Evolutionary conservation across 2,888 invertebrate species (phyloP).

Genomic region (Pristionchus maxplancki): DNA sequence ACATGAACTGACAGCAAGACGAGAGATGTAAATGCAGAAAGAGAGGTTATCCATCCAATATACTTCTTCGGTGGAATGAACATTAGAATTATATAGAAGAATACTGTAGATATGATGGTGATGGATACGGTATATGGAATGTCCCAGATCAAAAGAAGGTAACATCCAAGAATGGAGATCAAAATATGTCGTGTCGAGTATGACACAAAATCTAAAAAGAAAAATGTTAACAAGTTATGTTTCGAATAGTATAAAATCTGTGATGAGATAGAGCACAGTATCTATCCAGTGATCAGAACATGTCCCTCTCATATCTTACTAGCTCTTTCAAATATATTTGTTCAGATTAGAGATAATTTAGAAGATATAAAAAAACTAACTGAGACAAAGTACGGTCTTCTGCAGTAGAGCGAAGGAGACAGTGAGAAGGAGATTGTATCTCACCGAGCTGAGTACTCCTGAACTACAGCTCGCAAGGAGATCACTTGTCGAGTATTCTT

Average conservation of each 20-base stretch:
- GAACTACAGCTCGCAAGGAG: neutral
- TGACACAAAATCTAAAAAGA: constrained; percentile 20
- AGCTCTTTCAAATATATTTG: too few relatives aligned
- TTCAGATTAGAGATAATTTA: too few relatives aligned
- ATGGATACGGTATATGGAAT: constrained; percentile 45
- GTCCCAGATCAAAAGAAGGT: constrained; percentile 29
- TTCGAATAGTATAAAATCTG: too few relatives aligned
- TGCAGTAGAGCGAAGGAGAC: constrained; percentile 39
- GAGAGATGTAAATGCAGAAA: neutral
- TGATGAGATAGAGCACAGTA: too few relatives aligned
- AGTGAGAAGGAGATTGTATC: constrained; percentile 47
- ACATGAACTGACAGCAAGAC: neutral
- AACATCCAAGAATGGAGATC: constrained; percentile 15
- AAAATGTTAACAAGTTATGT: neutral
- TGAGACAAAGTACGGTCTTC: neutral
- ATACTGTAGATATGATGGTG: constrained; percentile 1
- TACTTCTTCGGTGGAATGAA: neutral
- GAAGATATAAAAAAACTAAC: constrained; percentile 4
- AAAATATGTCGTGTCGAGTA: constrained; percentile 25
- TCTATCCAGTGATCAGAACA: too few relatives aligned
- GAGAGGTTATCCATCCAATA: constrained; percentile 21
- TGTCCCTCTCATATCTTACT: too few relatives aligned
- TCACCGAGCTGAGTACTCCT: constrained; percentile 30
- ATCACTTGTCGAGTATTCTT: constrained; percentile 35
- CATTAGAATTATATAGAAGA: neutral